Base-by-base conservation (phyloP, 2,888 invertebrate genomes). In the Epinotia ramella region DNA sequence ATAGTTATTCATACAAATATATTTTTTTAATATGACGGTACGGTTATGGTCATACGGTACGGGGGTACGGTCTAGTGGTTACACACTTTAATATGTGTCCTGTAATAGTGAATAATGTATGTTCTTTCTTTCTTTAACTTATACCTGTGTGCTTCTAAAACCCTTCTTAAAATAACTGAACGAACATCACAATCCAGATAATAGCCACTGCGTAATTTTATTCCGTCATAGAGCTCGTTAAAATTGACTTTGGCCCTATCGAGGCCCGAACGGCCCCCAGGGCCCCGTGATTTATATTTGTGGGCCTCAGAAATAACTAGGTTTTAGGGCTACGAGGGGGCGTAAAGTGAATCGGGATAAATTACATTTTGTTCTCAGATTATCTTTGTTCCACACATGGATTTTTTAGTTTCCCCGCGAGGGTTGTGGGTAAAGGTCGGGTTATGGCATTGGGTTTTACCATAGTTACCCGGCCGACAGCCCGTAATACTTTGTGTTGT, bases 281-380 rank as follows among this genome's bases (percentile, higher is more conserved):
- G 76, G 76, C 20, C 44, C 59, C n/a, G 44, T 72, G 76, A 76
- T 76, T 76, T 76, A 76, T 76, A 76, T 72, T 72, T 67, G 69
- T 65, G 59, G 44, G 46, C 71, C 76, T 18, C 70, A 59, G n/a
- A 53, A 53, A n/a, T 53, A 76, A 72, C 72, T 76, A 76, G 67
- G 67, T 76, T 76, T 67, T 57, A 63, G 72, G 76, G 64, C 65
- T 65, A 59, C 59, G 60, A 18, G 33, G 75, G 70, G 66, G 49
- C 60, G 76, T 46, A 76, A 76, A 76, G 71, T 76, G 76, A 76
- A 76, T 76, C 66, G 71, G 67, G 76, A 76, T 76, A 72, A 72
- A 76, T 72, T 76, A 72, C 76, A 71, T 76, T 76, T 76, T 72
- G 72, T 73, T 67, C 66, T 67, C 62, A 53, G 56, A 76, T 76